Evolutionary conservation across 35 echinoderm and acorn worm genomes (phyloP), one percentile per base, ranked within the genome.

Genomic region (Amphiura filiformis): DNA sequence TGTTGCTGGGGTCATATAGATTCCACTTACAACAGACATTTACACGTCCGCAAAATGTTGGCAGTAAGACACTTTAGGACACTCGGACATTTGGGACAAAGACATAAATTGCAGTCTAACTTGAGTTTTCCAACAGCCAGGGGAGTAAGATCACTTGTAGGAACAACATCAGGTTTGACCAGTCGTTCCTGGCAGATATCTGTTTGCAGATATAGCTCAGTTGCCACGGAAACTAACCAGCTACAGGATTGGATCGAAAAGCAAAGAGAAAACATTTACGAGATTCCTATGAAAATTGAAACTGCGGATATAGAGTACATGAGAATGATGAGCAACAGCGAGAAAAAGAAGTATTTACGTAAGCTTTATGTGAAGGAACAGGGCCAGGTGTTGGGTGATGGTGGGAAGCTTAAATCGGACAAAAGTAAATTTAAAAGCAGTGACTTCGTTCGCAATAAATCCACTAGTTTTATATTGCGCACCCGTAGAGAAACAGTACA

Each of bases 261-360:
- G 28, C 26, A 15, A n/a, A 70, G 61, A 70, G 61, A 70, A 70
- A n/a, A n/a, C 26, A n/a, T 11, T n/a, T 15, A 11, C 26, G 28
- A 5, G 9, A n/a, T 89, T 35, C 94, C 94, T 83, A 87, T 89
- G 17, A 77, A 34, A 0, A 96, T 96, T 35, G 77, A 65, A 34
- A 87, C 93, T 75, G 9, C 78, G 7, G 87, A 96, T 39, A 77
- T 96, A 20, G 90, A 93, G 39, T 89, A 96, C 52, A 90, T 82
- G 42, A 65, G 78, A 64, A 56, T 82, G 18, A 23, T 96, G 9
- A 90, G 91, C 13, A 93, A 90, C 56, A 83, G 52, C 2, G 42
- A 79, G 38, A 77, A 84, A 28, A 96, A 87, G 41, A 85, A 89
- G 81, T 96, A 92, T 80, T 12, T 92, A 12, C 31, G 34, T 9